These are phyloP conservation scores for Platerodrilus igneus DNA, from an alignment of 2,888 invertebrate species.

Conservation along the genomic window DNA sequence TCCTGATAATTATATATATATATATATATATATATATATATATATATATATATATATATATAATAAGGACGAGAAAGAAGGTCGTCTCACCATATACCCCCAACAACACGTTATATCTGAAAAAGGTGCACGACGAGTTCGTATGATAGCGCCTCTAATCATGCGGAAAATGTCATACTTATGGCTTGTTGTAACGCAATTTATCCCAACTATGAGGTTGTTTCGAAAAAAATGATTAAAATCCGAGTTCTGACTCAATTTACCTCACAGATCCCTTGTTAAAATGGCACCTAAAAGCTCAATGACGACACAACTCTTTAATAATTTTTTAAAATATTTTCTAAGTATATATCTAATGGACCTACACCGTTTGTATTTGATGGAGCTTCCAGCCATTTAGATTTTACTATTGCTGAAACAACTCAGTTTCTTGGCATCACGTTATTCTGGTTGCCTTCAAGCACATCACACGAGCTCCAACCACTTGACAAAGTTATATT, in stretches of 20 bases:
- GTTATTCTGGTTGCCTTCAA: constrained; percentile 38
- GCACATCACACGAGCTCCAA: constrained; percentile 40
- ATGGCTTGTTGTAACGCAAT: constrained; percentile 30
- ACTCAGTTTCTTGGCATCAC: constrained; percentile 32
- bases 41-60: too few species aligned
- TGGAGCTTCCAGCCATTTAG: constrained; percentile 34
- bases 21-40: too few species aligned
- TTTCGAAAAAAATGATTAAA: constrained; percentile 19
- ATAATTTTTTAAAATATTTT: constrained; percentile 29
- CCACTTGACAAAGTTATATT: constrained; percentile 39
- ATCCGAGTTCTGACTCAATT: constrained; percentile 15
- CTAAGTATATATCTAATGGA: constrained; percentile 27
- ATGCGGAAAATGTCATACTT: constrained; percentile 34
- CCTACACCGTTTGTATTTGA: constrained; percentile 32
- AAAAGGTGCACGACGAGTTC: constrained; percentile 31
- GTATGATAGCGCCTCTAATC: constrained; percentile 30
- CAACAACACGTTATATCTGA: constrained; percentile 24
- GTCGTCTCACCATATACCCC: constrained; percentile 28
- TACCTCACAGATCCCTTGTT: too few species aligned
- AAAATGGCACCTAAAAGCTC: constrained; percentile 24
- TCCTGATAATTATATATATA: too few species aligned
- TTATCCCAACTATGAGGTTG: constrained; percentile 9
- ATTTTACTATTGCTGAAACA: constrained; percentile 32
- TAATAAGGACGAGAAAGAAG: constrained; percentile 33
- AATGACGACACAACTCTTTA: constrained; percentile 26